phyloP scores from a whole-genome alignment of 2,113 vertebrate genomes.

The Hipposideros armiger region DNA sequence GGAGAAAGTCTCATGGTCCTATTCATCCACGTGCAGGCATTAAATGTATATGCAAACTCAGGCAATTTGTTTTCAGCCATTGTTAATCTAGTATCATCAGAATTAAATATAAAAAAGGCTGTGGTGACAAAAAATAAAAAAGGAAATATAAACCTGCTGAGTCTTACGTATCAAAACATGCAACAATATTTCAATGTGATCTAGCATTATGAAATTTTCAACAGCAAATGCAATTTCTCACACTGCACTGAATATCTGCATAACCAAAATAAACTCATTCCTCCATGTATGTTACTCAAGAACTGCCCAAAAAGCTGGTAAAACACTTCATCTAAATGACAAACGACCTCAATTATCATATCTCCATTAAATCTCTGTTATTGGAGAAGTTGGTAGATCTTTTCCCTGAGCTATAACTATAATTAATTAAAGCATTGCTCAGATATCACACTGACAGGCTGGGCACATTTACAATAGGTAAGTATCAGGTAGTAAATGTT shows the following conservation, averaged over 20 bases:
- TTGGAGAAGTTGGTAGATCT: constrained; percentile 31
- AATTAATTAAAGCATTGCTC: constrained; percentile 70
- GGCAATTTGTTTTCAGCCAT: constrained; percentile 42
- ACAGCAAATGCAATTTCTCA: constrained; percentile 51
- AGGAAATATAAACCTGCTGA: constrained; percentile 57
- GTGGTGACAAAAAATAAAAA: constrained; percentile 28
- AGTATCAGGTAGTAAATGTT: constrained; percentile 65
- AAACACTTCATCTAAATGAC: constrained; percentile 70
- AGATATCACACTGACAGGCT: constrained; percentile 42
- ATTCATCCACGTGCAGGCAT: background rate
- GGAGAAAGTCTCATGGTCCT: background rate
- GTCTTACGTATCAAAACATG: constrained; percentile 59
- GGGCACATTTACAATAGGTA: constrained; percentile 63
- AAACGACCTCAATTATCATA: constrained; percentile 70
- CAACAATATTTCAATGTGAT: constrained; percentile 65
- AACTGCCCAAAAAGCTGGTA: constrained; percentile 62
- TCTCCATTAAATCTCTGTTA: constrained; percentile 68
- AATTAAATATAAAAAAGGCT: constrained; percentile 65
- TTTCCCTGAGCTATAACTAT: constrained; percentile 42
- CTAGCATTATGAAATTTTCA: constrained; percentile 67
- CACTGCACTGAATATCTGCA: constrained; percentile 47
- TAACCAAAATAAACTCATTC: constrained; percentile 61
- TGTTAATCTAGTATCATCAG: constrained; percentile 31
- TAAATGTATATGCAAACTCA: background rate
- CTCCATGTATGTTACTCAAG: constrained; percentile 16